Evolutionary conservation across 2,797 vertebrate genomes (phyloP), one percentile per base, ranked within the genome.

Genomic region (Pteronotus mesoamericanus): DNA sequence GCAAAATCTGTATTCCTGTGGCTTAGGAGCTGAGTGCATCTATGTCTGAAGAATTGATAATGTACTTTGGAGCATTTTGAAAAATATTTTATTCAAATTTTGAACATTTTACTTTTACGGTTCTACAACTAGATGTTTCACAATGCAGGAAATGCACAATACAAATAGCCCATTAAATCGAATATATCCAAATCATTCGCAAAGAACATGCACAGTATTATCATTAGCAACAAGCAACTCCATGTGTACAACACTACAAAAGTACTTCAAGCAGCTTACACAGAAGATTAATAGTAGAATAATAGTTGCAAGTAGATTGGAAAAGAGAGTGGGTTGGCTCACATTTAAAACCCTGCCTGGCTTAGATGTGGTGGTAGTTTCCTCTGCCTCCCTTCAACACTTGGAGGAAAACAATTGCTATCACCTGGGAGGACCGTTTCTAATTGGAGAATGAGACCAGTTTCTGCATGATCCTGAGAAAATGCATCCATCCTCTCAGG

Each of bases 91-190:
- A 83, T 84, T 91, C 72, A 29, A 86, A 79, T 48, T 89, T 94
- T 89, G 83, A 95, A 88, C n/a, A 48, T 34, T 90, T 91, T 57
- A 80, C 88, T 95, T 91, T 90, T 86, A 93, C 92, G 68, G 7
- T 78, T 94, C 71, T 90, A 90, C 68, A 90, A 87, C 68, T 88
- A 34, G 78, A 75, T 51, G 69, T 59, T 96, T 94, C 42, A 96
- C 66, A 96, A 44, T 42, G 37, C 26, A 95, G 77, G 57, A 95
- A 93, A 93, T 64, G 57, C 21, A 69, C 78, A 96, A 84, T 61
- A 57, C 69, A 92, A 59, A 80, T 14, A 75, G 61, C 39, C 34
- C 59, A 94, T 75, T 57, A 86, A 86, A 85, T 78, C 10, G 46
- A 96, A 86, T 51, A 66, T 77, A 53, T 44, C 64, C 64, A 84